Conservation (phyloP, 2,888 invertebrate species). For the Colostygia pectinataria region DNA sequence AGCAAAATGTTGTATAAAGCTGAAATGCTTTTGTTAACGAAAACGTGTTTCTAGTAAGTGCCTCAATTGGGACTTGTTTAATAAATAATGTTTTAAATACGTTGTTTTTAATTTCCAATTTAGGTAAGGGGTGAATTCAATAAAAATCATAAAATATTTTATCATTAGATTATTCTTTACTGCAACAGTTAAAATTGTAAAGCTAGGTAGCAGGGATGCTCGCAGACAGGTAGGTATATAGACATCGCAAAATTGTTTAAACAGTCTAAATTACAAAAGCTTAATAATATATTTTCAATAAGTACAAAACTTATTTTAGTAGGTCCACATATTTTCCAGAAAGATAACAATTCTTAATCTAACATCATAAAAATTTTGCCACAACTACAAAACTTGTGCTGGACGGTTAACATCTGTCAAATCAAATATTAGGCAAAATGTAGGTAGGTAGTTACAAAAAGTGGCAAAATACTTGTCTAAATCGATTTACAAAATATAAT, state of each 20-base stretch:
- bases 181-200: too few relatives aligned
- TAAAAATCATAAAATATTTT: too few relatives aligned
- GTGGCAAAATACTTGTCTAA: too few relatives aligned
- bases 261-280: slow-evolving; percentile 3
- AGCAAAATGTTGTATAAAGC: slow-evolving; percentile 26
- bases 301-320: slow-evolving; percentile 14
- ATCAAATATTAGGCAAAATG: slow-evolving; percentile 1
- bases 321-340: slow-evolving; percentile 10
- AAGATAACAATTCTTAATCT: slow-evolving; percentile 9
- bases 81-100: slow-evolving; percentile 5
- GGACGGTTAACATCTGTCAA: slow-evolving; percentile 2
- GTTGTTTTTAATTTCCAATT: background rate
- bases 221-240: background rate
- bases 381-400: background rate
- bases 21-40: slow-evolving; percentile 19
- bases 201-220: too few relatives aligned
- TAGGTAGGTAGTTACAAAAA: too few relatives aligned
- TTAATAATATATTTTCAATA: slow-evolving; percentile 8
- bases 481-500: too few relatives aligned
- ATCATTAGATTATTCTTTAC: too few relatives aligned
- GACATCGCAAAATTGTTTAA: background rate
- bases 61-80: too few relatives aligned
- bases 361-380: slow-evolving; percentile 1
- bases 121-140: too few relatives aligned
- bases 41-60: slow-evolving; percentile 20